Conservation (phyloP, 2,113 vertebrate genomes). For the Ceyx melanurus region DNA sequence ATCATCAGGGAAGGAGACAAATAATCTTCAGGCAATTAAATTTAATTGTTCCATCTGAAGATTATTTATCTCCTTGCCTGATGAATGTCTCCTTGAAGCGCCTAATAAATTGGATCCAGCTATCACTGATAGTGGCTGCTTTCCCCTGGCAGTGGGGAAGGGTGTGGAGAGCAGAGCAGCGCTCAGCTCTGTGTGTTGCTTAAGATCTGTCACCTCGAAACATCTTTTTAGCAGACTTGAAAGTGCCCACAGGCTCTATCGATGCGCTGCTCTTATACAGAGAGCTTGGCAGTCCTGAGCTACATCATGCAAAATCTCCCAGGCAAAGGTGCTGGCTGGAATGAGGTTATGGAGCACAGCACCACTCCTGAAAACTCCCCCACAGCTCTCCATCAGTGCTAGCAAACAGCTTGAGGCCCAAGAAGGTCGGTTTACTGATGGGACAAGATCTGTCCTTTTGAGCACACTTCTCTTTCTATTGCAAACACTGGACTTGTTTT, state of each 20-base stretch:
- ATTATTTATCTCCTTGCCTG: conserved; percentile 74
- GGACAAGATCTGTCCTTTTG: background rate
- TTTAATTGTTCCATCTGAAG: conserved; percentile 76
- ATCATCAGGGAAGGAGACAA: conserved; percentile 72
- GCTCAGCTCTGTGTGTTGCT: conserved; percentile 25
- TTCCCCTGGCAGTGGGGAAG: background rate
- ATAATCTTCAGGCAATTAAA: conserved; percentile 74
- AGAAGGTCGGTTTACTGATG: background rate
- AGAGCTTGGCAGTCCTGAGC: background rate
- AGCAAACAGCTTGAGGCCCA: background rate
- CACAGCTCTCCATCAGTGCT: accelerated
- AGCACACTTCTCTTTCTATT: background rate
- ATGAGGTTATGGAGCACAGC: accelerated
- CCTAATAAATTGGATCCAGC: conserved; percentile 74
- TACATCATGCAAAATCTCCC: background rate
- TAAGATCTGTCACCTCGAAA: conserved; percentile 62
- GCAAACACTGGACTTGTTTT: accelerated
- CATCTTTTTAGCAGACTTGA: conserved; percentile 62
- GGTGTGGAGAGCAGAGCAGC: conserved; percentile 54
- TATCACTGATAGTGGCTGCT: conserved; percentile 56
- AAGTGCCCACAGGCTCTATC: conserved; percentile 23
- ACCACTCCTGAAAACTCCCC: background rate
- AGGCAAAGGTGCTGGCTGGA: background rate
- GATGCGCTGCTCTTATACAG: background rate
- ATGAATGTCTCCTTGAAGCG: conserved; percentile 65